Conservation (phyloP, 2,888 invertebrate species). For the Teinopalpus imperialis region DNA sequence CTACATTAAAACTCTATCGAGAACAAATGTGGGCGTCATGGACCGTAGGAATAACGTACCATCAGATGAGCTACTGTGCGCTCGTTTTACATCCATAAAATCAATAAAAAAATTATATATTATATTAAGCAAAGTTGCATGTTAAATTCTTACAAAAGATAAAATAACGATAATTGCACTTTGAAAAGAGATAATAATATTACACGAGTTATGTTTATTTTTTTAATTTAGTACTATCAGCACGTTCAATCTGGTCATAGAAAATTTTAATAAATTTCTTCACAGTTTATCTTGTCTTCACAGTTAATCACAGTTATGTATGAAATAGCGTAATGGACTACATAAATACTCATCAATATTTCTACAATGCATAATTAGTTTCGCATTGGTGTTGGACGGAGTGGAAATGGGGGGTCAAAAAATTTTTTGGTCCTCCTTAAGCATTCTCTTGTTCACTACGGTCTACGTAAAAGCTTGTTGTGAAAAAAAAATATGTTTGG, state of each 20-base stretch:
- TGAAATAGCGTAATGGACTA: conserved; percentile 14
- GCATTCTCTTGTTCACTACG: conserved; percentile 48
- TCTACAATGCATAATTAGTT: conserved; percentile 31
- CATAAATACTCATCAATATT: conserved; percentile 22
- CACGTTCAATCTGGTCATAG: conserved; percentile 20
- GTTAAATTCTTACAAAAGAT: neutral
- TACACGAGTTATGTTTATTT: conserved; percentile 1
- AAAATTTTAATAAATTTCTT: conserved; percentile 14
- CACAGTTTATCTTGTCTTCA: conserved; percentile 31
- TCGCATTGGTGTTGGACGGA: conserved; percentile 30
- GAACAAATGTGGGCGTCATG: no score
- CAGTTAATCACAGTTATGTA: conserved; percentile 14
- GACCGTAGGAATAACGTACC: no score
- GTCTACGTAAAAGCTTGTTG: conserved; percentile 51
- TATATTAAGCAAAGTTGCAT: no score
- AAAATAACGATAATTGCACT: conserved; percentile 3
- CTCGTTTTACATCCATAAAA: no score
- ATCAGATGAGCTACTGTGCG: no score
- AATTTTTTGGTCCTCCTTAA: conserved; percentile 64
- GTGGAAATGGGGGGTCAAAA: conserved; percentile 58
- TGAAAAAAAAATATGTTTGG: conserved; percentile 67
- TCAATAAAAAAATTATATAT: no score
- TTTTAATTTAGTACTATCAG: conserved; percentile 1
- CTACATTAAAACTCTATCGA: no score
- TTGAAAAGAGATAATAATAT: conserved; percentile 2